These are phyloP conservation scores for Botia almorhae DNA, from an alignment of 2,797 vertebrate genomes.

Conservation along the genomic window DNA sequence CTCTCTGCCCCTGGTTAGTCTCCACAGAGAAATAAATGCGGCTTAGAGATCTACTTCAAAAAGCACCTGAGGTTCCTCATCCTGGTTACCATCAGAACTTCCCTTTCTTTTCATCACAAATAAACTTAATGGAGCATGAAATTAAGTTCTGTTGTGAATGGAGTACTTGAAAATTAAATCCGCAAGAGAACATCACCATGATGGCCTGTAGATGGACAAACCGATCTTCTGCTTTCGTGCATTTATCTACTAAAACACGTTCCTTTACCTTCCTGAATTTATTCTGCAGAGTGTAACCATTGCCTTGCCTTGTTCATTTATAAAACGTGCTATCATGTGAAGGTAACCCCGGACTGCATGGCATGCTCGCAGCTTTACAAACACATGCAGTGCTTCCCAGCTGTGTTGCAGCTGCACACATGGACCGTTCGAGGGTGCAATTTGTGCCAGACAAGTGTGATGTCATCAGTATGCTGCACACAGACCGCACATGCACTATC, in stretches of 20 bases:
- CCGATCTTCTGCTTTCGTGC: neutral
- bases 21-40: neutral
- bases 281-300: constrained; percentile 17
- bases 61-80: constrained; percentile 39
- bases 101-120: constrained; percentile 49
- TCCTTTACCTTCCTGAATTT: constrained; percentile 23
- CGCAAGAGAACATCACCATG: constrained; percentile 40
- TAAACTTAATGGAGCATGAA: constrained; percentile 63
- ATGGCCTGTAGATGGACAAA: constrained; percentile 35
- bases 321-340: constrained; percentile 18
- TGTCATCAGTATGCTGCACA: constrained; percentile 11
- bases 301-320: neutral
- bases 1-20: constrained; percentile 22
- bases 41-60: constrained; percentile 15
- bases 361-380: constrained; percentile 22
- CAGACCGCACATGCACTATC: neutral
- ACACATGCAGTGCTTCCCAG: constrained; percentile 19
- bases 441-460: constrained; percentile 8
- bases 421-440: neutral
- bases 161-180: constrained; percentile 57
- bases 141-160: constrained; percentile 58
- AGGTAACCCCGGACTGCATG: constrained; percentile 12
- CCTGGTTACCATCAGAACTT: constrained; percentile 47
- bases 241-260: constrained; percentile 21
- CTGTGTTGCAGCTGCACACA: constrained; percentile 34